Percentiles rank a stretch among this genome's conserved stretches.
phyloP scores from a whole-genome alignment of 2,888 invertebrate species.

The Chymomyza fuscimana region DNA sequence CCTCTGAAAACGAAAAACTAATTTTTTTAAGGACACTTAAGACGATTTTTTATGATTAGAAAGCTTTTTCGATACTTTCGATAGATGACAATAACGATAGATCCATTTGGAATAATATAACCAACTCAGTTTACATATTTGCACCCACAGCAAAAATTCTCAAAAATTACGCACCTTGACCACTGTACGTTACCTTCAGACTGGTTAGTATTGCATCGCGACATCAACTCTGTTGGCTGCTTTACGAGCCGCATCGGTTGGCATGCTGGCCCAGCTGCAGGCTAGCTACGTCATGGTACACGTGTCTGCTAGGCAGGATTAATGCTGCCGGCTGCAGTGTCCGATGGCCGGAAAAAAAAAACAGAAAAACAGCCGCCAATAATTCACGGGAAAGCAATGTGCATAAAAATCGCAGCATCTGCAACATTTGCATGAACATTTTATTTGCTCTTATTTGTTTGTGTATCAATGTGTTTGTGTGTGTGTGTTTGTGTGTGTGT shows the following conservation, averaged over 20 bases:
- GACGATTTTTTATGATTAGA: too few species aligned
- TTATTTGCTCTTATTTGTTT: constrained; percentile 49
- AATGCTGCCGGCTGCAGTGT: constrained; percentile 62
- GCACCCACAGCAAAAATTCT: too few species aligned
- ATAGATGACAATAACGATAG: too few species aligned
- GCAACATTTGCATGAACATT: constrained; percentile 38
- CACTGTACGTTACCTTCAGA: background rate
- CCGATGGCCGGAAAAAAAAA: constrained; percentile 27
- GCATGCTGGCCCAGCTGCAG: background rate
- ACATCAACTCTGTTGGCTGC: constrained; percentile 28
- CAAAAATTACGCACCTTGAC: background rate
- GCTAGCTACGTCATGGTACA: background rate
- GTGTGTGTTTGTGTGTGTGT: too few species aligned
- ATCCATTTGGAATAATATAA: too few species aligned
- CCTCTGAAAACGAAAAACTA: too few species aligned
- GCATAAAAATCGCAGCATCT: constrained; percentile 69
- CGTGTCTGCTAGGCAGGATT: constrained; percentile 42
- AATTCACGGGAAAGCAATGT: constrained; percentile 62
- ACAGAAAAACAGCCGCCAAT: constrained; percentile 62
- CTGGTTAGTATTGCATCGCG: background rate
- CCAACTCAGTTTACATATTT: background rate
- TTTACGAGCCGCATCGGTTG: constrained; percentile 59
- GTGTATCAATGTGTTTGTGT: background rate
- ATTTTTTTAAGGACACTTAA: too few species aligned
- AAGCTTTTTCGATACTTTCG: too few species aligned